A percentile compares a stretch with the other conserved stretches of the same genome.
Evolutionary conservation across 2,797 vertebrate genomes (phyloP).

Genomic region (Sebastes hopkinsi): DNA sequence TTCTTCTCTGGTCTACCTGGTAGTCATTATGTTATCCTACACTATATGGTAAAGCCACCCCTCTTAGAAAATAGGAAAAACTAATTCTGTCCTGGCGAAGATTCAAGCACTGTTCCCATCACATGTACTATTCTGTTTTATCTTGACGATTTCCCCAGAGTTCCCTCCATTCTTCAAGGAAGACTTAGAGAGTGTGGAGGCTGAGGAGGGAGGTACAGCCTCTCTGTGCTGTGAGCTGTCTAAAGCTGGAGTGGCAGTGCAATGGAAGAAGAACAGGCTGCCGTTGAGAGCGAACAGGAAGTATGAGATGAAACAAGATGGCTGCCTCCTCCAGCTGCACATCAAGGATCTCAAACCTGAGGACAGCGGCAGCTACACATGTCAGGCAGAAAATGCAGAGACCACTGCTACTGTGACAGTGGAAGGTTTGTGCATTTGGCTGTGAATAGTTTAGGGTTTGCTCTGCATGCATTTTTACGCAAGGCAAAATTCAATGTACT

Average conservation of each 20-base stretch:
- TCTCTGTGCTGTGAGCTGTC: slow-evolving; percentile 85
- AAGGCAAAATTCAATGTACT: not conserved
- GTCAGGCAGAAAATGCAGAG: slow-evolving; percentile 47
- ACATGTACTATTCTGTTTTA: not conserved
- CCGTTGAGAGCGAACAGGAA: slow-evolving; percentile 79
- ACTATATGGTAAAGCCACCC: not conserved
- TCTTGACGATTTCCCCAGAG: slow-evolving; percentile 36
- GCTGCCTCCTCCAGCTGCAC: slow-evolving; percentile 77
- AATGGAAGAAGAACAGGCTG: slow-evolving; percentile 86
- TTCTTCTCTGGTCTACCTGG: not conserved
- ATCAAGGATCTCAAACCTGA: slow-evolving; percentile 82
- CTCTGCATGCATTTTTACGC: not conserved
- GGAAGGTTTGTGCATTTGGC: slow-evolving; percentile 50
- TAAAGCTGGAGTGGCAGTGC: slow-evolving; percentile 4
- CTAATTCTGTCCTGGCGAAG: not conserved
- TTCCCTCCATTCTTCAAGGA: slow-evolving; percentile 82
- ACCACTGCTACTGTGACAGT: slow-evolving; percentile 65
- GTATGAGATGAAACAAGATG: slow-evolving; percentile 82
- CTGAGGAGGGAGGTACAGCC: slow-evolving; percentile 79
- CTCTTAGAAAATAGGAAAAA: not conserved
- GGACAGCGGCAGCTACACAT: slow-evolving; percentile 88
- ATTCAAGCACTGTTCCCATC: not conserved
- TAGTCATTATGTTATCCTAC: not conserved
- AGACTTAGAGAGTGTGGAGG: slow-evolving; percentile 77
- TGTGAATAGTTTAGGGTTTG: not conserved